phyloP scores from a whole-genome alignment of 2,797 vertebrate genomes.

The Pantherophis alleghaniensis region DNA sequence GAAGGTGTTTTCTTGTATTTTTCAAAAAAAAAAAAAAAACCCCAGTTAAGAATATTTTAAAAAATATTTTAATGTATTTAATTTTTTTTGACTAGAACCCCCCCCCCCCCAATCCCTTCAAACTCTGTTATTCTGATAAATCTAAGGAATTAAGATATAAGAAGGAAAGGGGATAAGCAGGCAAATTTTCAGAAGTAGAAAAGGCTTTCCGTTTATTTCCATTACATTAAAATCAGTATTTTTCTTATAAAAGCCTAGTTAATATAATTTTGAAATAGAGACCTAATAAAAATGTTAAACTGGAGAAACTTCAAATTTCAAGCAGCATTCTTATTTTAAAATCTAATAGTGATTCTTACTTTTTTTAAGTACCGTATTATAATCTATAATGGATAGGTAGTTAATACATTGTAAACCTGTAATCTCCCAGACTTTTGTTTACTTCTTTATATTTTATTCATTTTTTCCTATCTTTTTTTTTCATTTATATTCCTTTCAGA shows the following conservation, averaged over 20 bases:
- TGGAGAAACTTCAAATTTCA: not conserved
- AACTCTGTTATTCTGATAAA: not conserved
- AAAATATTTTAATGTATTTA: not conserved
- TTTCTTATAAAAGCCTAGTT: not conserved
- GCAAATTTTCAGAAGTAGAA: not conserved
- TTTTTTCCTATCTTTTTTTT: not conserved
- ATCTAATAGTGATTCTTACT: not conserved
- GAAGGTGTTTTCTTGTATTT: not conserved
- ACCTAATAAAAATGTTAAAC: no score
- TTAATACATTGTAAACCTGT: not conserved
- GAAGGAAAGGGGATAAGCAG: not conserved
- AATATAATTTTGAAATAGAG: not conserved
- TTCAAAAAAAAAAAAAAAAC: not conserved
- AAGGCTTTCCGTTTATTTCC: not conserved
- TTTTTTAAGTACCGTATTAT: not conserved
- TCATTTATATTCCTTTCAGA: not conserved
- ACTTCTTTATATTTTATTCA: not conserved
- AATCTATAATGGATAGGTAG: not conserved
- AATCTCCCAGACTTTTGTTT: not conserved
- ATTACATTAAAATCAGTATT: not conserved
- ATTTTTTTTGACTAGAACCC: not conserved
- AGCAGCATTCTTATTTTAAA: not conserved
- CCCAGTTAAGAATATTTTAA: not conserved
- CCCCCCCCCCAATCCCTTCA: not conserved
- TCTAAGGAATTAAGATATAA: not conserved